Conservation (phyloP, 2,113 vertebrate species). For the Notothenia coriiceps region DNA sequence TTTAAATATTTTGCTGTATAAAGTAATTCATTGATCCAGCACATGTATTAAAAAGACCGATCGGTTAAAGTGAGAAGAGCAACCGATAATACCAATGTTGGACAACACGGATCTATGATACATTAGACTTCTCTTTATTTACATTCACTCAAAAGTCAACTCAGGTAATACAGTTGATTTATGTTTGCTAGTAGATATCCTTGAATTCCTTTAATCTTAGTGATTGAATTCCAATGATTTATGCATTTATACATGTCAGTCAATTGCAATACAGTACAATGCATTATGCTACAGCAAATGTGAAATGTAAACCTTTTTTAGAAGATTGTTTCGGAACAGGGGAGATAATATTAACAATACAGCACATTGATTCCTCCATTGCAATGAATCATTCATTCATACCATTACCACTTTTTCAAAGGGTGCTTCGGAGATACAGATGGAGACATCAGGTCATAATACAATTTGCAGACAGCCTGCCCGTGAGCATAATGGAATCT, state of each 20-base stretch:
- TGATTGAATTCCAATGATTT: not conserved
- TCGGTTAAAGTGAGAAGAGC: constrained; percentile 12
- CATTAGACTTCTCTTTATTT: constrained; percentile 3
- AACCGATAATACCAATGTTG: not conserved
- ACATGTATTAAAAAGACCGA: constrained; percentile 14
- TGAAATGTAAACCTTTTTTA: not conserved
- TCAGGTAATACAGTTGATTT: not conserved
- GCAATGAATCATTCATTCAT: constrained; percentile 68
- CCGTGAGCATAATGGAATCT: constrained; percentile 80
- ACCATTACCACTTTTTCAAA: constrained; percentile 61
- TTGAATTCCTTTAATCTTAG: not conserved
- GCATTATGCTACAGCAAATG: constrained; percentile 3
- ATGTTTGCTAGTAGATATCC: not conserved
- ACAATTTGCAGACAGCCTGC: constrained; percentile 80
- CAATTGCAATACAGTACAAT: not conserved
- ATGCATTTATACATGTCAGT: not conserved
- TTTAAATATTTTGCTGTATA: constrained; percentile 27
- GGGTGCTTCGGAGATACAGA: constrained; percentile 68
- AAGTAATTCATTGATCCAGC: constrained; percentile 35
- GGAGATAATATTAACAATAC: constrained; percentile 33
- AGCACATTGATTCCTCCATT: constrained; percentile 16
- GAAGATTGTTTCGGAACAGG: not conserved
- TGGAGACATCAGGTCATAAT: constrained; percentile 79
- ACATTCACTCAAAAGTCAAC: not conserved
- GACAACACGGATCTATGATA: constrained; percentile 11